These are phyloP conservation scores for Camponotus vicinus DNA, from an alignment of 1,140 invertebrate species.

Conservation along the genomic window DNA sequence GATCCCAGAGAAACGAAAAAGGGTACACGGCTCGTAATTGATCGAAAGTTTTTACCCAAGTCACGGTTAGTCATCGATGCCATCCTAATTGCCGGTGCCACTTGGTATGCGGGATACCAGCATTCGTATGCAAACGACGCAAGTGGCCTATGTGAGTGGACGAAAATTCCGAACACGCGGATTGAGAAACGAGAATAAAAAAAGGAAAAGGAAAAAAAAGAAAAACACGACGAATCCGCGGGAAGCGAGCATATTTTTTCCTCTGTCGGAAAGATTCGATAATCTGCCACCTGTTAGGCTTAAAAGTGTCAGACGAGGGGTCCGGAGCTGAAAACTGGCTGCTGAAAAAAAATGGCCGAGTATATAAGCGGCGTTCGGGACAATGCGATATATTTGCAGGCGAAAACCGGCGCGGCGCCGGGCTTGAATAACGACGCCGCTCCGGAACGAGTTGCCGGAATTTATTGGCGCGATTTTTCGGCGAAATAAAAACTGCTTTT, in stretches of 20 bases:
- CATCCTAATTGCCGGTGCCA: not conserved
- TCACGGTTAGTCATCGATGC: not conserved
- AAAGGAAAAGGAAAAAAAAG: not conserved
- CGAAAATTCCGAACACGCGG: not conserved
- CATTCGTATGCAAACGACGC: not conserved
- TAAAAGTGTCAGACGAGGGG: slow-evolving; percentile 56
- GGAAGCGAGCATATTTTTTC: slow-evolving; percentile 27
- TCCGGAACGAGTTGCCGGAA: slow-evolving; percentile 67
- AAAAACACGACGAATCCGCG: not conserved
- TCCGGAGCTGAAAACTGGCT: not conserved
- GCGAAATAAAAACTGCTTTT: slow-evolving; percentile 33
- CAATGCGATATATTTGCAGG: slow-evolving; percentile 59
- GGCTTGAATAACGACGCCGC: slow-evolving; percentile 36
- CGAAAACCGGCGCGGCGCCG: slow-evolving; percentile 42
- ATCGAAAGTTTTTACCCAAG: slow-evolving; percentile 12
- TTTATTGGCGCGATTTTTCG: slow-evolving; percentile 72
- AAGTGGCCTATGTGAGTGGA: not conserved
- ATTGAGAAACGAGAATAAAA: not conserved
- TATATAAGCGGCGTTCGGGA: slow-evolving; percentile 42
- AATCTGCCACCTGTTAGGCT: slow-evolving; percentile 71
- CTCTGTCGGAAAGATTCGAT: slow-evolving; percentile 32
- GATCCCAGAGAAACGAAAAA: not conserved
- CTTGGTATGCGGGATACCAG: too few relatives aligned
- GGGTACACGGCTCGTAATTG: not conserved
- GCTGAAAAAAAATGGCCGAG: slow-evolving; percentile 63